Evolutionary conservation across 2,888 invertebrate species (phyloP).

Genomic region (Aphodius sticticus): DNA sequence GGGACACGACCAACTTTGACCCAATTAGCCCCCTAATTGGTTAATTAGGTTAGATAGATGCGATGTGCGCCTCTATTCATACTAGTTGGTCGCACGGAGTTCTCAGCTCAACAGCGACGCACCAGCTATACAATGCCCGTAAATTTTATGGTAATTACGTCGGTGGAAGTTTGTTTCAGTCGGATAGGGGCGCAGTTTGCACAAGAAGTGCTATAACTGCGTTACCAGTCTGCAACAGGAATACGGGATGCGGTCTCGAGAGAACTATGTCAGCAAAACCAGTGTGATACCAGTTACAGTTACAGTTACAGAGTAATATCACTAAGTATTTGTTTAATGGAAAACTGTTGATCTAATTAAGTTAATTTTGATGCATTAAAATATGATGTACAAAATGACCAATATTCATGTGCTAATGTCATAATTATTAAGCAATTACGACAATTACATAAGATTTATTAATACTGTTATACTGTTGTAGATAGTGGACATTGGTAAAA

Average conservation of each 20-base stretch:
- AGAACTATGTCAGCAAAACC: neutral
- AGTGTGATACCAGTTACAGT: neutral
- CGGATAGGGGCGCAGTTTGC: neutral
- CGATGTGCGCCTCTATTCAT: neutral
- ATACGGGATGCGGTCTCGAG: neutral
- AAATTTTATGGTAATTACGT: neutral
- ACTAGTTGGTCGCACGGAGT: neutral
- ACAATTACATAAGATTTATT: no score
- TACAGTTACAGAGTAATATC: no score
- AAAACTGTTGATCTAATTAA: no score
- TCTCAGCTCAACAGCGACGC: neutral
- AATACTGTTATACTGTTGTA: no score
- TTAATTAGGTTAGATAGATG: slow-evolving; percentile 10
- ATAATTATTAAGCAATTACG: no score
- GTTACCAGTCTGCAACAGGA: neutral
- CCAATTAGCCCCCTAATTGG: slow-evolving; percentile 11
- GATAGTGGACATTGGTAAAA: no score
- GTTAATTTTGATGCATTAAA: no score
- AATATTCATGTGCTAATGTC: no score
- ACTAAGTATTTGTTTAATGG: no score
- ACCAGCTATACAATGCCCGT: neutral
- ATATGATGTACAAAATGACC: no score
- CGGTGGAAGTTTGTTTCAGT: neutral
- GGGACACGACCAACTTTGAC: slow-evolving; percentile 5
- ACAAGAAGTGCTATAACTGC: neutral